Percentiles rank a stretch among this genome's conserved stretches.
These are phyloP conservation scores for Phataginus tricuspis DNA, from an alignment of 2,797 vertebrate species.

Conservation along the genomic window DNA sequence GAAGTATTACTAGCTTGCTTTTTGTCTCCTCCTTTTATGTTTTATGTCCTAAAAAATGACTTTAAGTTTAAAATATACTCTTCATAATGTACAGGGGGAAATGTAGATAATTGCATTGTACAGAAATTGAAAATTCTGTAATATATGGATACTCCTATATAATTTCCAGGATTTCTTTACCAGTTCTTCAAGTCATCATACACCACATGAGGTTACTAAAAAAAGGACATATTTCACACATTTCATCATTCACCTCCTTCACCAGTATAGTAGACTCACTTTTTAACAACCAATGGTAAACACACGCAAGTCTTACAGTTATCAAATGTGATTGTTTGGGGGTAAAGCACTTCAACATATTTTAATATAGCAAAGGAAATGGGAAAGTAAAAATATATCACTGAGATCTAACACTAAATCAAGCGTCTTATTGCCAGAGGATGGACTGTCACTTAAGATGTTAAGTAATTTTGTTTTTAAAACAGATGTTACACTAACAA, in stretches of 20 bases:
- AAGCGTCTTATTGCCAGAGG: neutral
- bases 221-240: neutral
- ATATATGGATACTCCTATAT: neutral
- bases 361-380: neutral
- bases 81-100: neutral
- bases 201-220: neutral
- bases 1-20: neutral
- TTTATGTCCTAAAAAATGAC: neutral
- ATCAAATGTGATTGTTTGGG: neutral
- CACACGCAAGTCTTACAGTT: neutral
- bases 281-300: neutral
- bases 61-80: slow-evolving; percentile 11
- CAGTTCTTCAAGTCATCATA: neutral
- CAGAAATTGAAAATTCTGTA: neutral
- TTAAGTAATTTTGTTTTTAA: neutral
- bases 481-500: slow-evolving; percentile 11
- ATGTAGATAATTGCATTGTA: neutral
- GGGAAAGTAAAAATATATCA: neutral
- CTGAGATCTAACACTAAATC: neutral
- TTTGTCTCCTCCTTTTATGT: neutral
- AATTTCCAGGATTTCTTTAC: neutral
- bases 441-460: neutral
- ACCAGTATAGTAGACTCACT: neutral
- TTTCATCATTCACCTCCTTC: neutral
- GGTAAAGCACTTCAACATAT: neutral